Base-by-base conservation (phyloP, 2,113 vertebrate genomes). In the Entomyzon cyanotis region DNA sequence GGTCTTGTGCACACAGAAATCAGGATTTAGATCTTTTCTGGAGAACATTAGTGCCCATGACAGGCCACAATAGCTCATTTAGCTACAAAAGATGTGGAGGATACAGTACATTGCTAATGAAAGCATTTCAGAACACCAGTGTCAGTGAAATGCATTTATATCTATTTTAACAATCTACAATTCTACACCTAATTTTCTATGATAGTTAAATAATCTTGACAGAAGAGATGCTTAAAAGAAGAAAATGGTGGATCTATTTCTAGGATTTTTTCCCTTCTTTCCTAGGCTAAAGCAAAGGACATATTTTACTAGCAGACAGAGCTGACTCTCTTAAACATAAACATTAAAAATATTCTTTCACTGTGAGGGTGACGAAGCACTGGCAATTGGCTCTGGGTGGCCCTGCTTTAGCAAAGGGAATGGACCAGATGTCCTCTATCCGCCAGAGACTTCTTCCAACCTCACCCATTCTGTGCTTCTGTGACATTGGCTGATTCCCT, bases 121-220 rank as follows among this genome's bases (percentile, higher is more conserved):
- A 94, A 94, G 70, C 63, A 58, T 69, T 92, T 92, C 52, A 94
- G 77, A 73, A 89, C 77, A 71, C 59, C 47, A 56, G 4, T 12
- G 4, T 83, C 77, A 84, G n/a, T 52, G 53, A 89, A 83, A 31
- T 17, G 14, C 58, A 73, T 76, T 87, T 82, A 37, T 23, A 90
- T 69, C 63, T 88, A 86, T 90, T 95, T 88, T 63, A 80, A 91
- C 88, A 9, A 85, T 80, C 58, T 67, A 39, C n/a, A 91, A 90
- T 90, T 85, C 64, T 95, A 70, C 37, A 27, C 23, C 67, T 68
- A 60, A 64, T 87, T 83, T 80, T 82, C 70, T 74, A 12, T 21
- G 35, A 67, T 59, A 94, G 81, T 74, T 84, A 88, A 80, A 87
- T 85, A 96, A 80, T 80, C 75, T 52, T 67, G 63, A 88, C 78